Base-by-base conservation (phyloP, 23 tunicate genomes). In the Clavelina lepadiformis region DNA sequence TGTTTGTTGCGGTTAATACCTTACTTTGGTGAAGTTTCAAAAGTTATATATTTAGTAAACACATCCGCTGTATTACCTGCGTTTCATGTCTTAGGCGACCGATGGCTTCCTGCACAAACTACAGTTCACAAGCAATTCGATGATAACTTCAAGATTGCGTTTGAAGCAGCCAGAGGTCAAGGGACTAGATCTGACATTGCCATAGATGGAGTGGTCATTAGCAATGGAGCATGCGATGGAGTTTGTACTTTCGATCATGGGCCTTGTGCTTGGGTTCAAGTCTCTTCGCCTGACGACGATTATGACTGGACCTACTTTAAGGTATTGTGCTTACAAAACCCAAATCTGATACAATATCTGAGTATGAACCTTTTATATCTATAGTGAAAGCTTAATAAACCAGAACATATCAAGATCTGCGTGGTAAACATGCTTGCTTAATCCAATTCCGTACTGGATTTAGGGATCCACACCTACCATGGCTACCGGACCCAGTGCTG, bases 231-330 rank as follows among this genome's bases (percentile, higher is more conserved):
- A 3, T 82, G 91, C 58, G 49, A 23, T 38, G 91, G 81, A 18
- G 3, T 74, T 0, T 82, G 91, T 46, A 50, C 64, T 11, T 82
- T 82, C 33, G 81, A 82, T 22, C 28, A 11, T 36, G 86, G 86
- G 0, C 61, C 58, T 28, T 82, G 91, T 33, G 47, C 75, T 31
- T 82, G 91, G 91, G 51, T 36, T 15, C 91, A 82, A 58, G 58
- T 56, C 19, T 21, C 31, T 31, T 25, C 38, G 8, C 56, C 24
- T 7, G 79, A 74, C 22, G 91, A 82, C 51, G 81, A 82, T 8
- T 57, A 67, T 38, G 75, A 82, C 38, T 82, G 91, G 91, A 46
- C 38, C 3, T 50, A n/a, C n/a, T n/a, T n/a, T n/a, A n/a, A n/a
- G n/a, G n/a, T n/a, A n/a, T n/a, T n/a, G n/a, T n/a, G n/a, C n/a